Percentiles rank a stretch among this genome's conserved stretches.
Evolutionary conservation across 1,140 invertebrate genomes (phyloP).

Genomic region (Drosophila lacteicornis): DNA sequence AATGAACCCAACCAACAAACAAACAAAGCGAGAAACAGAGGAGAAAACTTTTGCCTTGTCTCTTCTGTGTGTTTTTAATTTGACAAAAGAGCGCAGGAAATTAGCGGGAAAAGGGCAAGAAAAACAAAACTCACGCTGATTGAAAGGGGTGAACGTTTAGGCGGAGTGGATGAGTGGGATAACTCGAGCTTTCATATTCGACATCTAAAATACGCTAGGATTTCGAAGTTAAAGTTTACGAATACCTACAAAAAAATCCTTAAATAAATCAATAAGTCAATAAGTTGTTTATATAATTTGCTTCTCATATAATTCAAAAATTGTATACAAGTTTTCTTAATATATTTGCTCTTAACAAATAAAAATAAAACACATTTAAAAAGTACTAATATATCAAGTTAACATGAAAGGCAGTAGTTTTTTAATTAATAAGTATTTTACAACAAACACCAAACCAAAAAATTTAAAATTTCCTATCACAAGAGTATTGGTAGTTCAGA

Average conservation of each 20-base stretch:
- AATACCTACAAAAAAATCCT: background rate
- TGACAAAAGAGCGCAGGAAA: slow-evolving; percentile 75
- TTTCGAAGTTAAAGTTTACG: background rate
- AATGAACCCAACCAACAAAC: slow-evolving; percentile 76
- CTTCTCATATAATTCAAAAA: no score
- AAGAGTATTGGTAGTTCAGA: background rate
- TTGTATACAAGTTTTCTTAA: no score
- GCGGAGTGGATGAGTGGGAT: background rate
- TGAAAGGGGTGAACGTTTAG: slow-evolving; percentile 65
- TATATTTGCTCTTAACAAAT: no score
- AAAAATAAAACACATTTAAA: no score
- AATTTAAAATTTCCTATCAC: no score
- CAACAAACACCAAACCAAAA: no score
- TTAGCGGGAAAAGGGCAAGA: slow-evolving; percentile 72
- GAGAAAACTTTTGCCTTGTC: slow-evolving; percentile 55
- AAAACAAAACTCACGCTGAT: slow-evolving; percentile 75
- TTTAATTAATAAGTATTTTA: no score
- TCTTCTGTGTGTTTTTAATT: slow-evolving; percentile 68
- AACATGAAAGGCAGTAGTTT: no score
- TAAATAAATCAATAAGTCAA: background rate
- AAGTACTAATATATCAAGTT: no score
- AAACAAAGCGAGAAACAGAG: slow-evolving; percentile 41
- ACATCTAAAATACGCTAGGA: background rate
- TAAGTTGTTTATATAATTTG: no score
- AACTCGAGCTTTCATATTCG: background rate